A percentile compares a stretch with the other conserved stretches of the same genome.
These are phyloP conservation scores for Acleris emargana DNA, from an alignment of 2,888 invertebrate species.

Conservation along the genomic window DNA sequence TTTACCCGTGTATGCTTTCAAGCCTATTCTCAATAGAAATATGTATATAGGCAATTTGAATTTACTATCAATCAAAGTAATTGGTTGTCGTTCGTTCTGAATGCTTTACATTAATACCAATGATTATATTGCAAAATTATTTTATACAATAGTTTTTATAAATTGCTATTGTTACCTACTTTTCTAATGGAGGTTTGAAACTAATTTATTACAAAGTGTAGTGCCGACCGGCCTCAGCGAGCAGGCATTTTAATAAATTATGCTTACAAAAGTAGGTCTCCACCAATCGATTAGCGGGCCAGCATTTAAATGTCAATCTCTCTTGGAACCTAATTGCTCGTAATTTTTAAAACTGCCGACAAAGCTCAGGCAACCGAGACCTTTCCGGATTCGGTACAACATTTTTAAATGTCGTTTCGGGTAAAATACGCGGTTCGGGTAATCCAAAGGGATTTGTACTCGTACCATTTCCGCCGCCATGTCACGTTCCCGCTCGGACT, in stretches of 20 bases:
- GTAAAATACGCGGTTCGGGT: slow-evolving; percentile 13
- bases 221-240: slow-evolving; percentile 2
- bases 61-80: background rate
- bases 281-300: slow-evolving; percentile 38
- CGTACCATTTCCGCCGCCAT: slow-evolving; percentile 10
- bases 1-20: slow-evolving; percentile 16
- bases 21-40: slow-evolving; percentile 9
- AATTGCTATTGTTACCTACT: too few species aligned
- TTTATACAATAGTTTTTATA: too few species aligned
- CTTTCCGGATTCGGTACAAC: slow-evolving; percentile 11
- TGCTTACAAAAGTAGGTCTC: slow-evolving; percentile 38
- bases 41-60: background rate
- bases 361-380: background rate
- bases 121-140: too few species aligned
- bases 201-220: background rate
- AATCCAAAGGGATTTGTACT: slow-evolving; percentile 32
- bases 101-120: background rate
- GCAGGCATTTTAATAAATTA: slow-evolving; percentile 40
- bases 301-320: slow-evolving; percentile 34
- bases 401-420: slow-evolving; percentile 24
- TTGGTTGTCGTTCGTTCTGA: background rate
- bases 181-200: background rate
- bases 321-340: slow-evolving; percentile 25
- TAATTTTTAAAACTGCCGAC: slow-evolving; percentile 22
- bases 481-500: slow-evolving; percentile 5